Percentiles rank a stretch among this genome's conserved stretches.
Evolutionary conservation across 2,888 invertebrate species (phyloP).

Genomic region (Pterobdella sp.): DNA sequence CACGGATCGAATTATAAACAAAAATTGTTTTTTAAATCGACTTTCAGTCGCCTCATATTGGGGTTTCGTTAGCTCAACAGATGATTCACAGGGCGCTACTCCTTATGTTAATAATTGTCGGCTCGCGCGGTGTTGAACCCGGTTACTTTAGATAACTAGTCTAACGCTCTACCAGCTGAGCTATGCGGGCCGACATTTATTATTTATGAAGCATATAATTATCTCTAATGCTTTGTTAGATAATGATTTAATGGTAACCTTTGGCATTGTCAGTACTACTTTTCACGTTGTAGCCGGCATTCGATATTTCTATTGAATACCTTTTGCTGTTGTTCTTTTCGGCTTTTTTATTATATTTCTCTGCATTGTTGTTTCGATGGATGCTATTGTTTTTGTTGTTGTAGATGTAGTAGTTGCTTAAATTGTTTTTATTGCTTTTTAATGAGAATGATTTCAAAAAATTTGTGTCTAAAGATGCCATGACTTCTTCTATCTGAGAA

Average conservation of each 20-base stretch:
- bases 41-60: too few relatives aligned
- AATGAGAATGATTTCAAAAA: not conserved
- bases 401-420: not conserved
- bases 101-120: too few relatives aligned
- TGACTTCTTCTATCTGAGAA: conserved; percentile 24
- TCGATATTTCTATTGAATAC: conserved; percentile 4
- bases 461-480: conserved; percentile 23
- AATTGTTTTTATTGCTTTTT: conserved; percentile 6
- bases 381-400: conserved; percentile 3
- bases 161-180: too few relatives aligned
- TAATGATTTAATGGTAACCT: not conserved
- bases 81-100: too few relatives aligned
- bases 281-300: not conserved
- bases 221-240: too few relatives aligned
- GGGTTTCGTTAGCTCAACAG: too few relatives aligned
- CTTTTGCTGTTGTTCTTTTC: not conserved
- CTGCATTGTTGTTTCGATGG: not conserved
- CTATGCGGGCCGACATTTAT: too few relatives aligned
- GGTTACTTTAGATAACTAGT: too few relatives aligned
- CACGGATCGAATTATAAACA: too few relatives aligned
- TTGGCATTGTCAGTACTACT: not conserved
- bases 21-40: too few relatives aligned
- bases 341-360: not conserved
- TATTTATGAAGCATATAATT: too few relatives aligned
- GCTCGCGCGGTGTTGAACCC: too few relatives aligned